Evolutionary conservation across 2,888 invertebrate species (phyloP).

Genomic region (Blera fallax): DNA sequence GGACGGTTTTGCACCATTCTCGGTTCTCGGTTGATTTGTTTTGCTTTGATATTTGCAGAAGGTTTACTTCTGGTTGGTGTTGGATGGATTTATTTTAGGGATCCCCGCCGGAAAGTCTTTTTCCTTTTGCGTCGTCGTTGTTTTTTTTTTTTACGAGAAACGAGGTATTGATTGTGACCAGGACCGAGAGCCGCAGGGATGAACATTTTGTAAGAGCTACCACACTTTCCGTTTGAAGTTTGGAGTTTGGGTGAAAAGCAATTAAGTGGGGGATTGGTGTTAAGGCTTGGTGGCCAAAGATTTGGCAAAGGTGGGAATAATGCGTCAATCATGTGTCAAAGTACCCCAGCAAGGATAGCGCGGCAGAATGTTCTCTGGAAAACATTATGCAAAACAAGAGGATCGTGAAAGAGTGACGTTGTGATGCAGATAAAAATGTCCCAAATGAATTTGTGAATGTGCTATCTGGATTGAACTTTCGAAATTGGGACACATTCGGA

Average conservation of each 20-base stretch:
- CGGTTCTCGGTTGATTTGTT: constrained; percentile 25
- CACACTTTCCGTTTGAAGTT: neutral
- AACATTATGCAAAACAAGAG: neutral
- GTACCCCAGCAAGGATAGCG: neutral
- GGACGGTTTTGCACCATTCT: neutral
- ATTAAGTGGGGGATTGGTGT: neutral
- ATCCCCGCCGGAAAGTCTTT: neutral
- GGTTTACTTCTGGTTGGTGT: neutral
- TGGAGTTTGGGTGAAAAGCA: constrained; percentile 19
- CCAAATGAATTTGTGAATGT: neutral
- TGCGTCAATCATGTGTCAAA: constrained; percentile 24
- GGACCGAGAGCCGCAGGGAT: neutral
- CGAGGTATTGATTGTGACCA: neutral
- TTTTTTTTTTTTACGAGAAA: neutral
- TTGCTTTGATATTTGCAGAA: constrained; percentile 30
- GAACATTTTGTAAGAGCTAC: neutral
- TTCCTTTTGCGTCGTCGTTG: neutral
- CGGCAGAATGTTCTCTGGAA: neutral
- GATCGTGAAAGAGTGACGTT: neutral
- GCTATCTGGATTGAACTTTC: neutral
- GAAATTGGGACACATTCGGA: neutral
- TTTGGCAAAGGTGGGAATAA: neutral
- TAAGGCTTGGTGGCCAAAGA: neutral
- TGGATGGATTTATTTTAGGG: constrained; percentile 16
- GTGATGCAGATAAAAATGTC: neutral